phyloP scores from a whole-genome alignment of 2,113 vertebrate genomes.

The Prionailurus bengalensis region DNA sequence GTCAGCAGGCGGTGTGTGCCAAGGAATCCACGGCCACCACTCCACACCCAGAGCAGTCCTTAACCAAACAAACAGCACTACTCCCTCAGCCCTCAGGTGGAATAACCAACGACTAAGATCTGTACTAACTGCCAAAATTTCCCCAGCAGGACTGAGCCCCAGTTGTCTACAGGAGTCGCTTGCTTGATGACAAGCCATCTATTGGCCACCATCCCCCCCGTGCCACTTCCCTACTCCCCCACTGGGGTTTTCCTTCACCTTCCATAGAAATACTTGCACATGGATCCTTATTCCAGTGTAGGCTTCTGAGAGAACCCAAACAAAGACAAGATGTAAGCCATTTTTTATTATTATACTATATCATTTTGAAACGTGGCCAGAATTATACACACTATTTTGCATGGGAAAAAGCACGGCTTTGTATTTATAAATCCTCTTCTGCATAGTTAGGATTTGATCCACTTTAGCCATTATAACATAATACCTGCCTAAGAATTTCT shows the following conservation, averaged over 20 bases:
- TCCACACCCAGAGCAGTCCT: not conserved
- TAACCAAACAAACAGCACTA: not conserved
- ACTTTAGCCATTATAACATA: not conserved
- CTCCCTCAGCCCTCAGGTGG: not conserved
- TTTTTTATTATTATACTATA: not conserved
- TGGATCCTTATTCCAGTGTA: not conserved
- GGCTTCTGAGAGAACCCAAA: not conserved
- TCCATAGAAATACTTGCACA: not conserved
- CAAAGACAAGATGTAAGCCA: not conserved
- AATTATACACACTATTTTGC: constrained; percentile 8
- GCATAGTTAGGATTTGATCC: not conserved
- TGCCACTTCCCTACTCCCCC: not conserved
- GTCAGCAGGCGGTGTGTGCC: not conserved
- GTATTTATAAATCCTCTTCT: constrained; percentile 35
- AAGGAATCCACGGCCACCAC: not conserved
- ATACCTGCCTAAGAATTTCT: not conserved
- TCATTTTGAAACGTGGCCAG: not conserved
- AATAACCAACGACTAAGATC: not conserved
- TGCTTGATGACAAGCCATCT: not conserved
- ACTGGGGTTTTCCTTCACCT: not conserved
- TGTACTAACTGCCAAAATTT: not conserved
- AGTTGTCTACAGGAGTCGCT: not conserved
- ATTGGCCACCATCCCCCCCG: not conserved
- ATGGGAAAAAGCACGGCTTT: not conserved
- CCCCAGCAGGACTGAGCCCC: not conserved